phyloP scores from a whole-genome alignment of 2,113 vertebrate genomes.

The Phalacrocorax carbo region DNA sequence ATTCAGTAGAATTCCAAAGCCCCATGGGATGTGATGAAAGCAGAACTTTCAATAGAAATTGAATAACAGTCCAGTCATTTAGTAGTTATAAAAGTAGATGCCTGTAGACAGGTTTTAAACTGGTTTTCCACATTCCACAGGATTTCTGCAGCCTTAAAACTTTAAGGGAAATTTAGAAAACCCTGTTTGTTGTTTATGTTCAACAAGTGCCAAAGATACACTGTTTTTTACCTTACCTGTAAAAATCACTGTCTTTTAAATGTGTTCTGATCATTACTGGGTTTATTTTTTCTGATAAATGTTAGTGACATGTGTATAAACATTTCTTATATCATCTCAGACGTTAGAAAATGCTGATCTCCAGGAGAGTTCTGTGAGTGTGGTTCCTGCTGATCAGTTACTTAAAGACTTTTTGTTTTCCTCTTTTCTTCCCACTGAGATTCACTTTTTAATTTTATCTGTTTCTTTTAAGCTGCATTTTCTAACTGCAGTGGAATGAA shows the following conservation, averaged over 20 bases:
- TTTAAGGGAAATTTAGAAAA: background rate
- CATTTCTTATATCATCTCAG: background rate
- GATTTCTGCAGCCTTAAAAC: background rate
- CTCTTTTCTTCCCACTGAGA: background rate
- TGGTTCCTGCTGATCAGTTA: background rate
- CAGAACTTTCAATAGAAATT: background rate
- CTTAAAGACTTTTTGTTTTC: background rate
- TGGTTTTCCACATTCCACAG: background rate
- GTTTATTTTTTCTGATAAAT: background rate
- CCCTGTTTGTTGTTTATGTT: background rate
- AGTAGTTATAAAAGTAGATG: background rate
- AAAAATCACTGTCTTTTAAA: background rate
- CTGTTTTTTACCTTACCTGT: background rate
- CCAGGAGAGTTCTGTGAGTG: background rate
- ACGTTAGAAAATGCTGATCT: background rate
- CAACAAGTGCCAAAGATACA: background rate
- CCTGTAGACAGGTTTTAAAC: background rate
- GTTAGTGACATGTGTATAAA: background rate
- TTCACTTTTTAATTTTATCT: background rate
- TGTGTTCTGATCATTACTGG: background rate
- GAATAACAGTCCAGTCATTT: background rate
- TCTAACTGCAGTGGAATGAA: background rate
- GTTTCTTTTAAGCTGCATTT: constrained; percentile 3
- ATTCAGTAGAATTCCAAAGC: background rate
- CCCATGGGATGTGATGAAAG: background rate